Evolutionary conservation across 2,888 invertebrate species (phyloP), one percentile per base, ranked within the genome.

Genomic region (Latheticus oryzae): DNA sequence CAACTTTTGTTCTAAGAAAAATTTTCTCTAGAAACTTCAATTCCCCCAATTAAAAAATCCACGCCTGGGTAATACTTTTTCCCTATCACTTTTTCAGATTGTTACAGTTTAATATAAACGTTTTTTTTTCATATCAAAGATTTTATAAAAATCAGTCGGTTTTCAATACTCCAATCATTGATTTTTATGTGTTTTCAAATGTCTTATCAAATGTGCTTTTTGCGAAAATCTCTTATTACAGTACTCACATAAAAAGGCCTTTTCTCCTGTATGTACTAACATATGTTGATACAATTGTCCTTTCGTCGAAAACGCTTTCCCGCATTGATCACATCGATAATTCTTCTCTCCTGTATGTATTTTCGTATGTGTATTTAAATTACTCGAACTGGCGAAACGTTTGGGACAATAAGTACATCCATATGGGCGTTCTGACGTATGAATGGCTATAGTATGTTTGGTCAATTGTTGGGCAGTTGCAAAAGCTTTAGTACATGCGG

Each of bases 321-420:
- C 75, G 56, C 79, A 79, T 55, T 77, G 73, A 61, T 78, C 78
- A 60, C 79, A 79, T 45, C 75, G 75, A 59, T 75, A 79, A 57
- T 79, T 78, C 61, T 79, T 79, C 58, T 78, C 78, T 0, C 79
- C 79, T 0, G 79, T 79, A 55, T 79, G 79, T 23, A 78, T 78
- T 64, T 76, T 74, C 11, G 74, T 70, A 59, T 79, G 79, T 9
- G 79, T 78, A 62, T 74, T 76, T 17, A 79, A 64, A 63, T 79
- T 79, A 58, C 78, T 78, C 1, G 78, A 78, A 65, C 76, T 78
- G 5, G 78, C 79, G 65, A 79, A 79, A 35, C 69, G 60, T 64
- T 78, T 78, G n/a, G 74, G 65, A 59, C 79, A 79, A 62, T 76
- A 78, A 1, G 73, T 75, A 60, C 79, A 79, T 1, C 70, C 76